Evolutionary conservation across 2,888 invertebrate species (phyloP), one percentile per base, ranked within the genome.

Genomic region (Siphonodentalium dalli): DNA sequence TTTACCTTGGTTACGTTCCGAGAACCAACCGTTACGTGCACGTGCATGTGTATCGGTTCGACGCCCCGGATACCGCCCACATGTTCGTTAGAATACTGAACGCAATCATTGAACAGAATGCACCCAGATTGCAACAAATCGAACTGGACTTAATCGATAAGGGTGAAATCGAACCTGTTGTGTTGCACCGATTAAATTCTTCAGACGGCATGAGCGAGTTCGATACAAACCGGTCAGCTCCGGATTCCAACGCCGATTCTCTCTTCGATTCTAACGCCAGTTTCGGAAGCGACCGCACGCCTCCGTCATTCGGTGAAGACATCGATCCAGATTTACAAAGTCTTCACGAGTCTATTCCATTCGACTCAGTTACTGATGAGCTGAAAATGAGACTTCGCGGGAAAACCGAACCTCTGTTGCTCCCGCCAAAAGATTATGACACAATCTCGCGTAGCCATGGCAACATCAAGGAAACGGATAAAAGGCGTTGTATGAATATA

Each of bases 341-440:
- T 58, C 61, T 71, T 7, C 61, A 63, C 27, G 73, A 73, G 38
- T 63, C 68, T 21, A 60, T 65, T 57, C 85, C 93, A 8, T 95
- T 93, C 79, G 93, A 94, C 79, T 93, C 93, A 33, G 85, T 96
- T 63, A 93, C 94, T 1, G 93, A 93, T 0, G 97, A 97, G 77
- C 82, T 97, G 65, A 87, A 93, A 66, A 89, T 88, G 53, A 90
- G 90, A 77, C 82, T 92, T 46, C 77, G 68, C 27, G 47, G 69
- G 26, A n/a, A n/a, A n/a, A 62, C 57, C 11, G 61, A 63, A 44
- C 94, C 94, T 0, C 87, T 96, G 46, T 85, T 96, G 21, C 84
- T 96, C 58, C 96, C 96, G 0, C 95, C 96, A 0, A 86, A 93
- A 26, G 96, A 96, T 82, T 96, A 96, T 84, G 95, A 96, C 82